These are phyloP conservation scores for Trachelus tabidus DNA, from an alignment of 2,888 invertebrate species.

Conservation along the genomic window DNA sequence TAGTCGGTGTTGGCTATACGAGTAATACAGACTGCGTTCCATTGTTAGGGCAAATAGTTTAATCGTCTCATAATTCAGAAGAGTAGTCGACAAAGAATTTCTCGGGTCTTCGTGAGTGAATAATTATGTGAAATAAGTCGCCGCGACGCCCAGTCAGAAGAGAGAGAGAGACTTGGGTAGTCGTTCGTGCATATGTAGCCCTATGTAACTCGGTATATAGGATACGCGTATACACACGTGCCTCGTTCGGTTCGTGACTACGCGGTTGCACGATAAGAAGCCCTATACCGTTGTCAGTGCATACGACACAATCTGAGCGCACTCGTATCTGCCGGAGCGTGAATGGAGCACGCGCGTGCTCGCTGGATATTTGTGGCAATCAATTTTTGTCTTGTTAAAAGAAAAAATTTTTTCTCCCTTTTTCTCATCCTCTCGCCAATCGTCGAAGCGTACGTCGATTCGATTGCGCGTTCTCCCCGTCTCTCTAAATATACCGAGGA, in stretches of 20 bases:
- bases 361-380: not conserved
- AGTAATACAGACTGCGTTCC: conserved; percentile 24
- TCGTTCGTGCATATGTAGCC: not conserved
- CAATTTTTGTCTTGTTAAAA: not conserved
- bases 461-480: not conserved
- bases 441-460: not conserved
- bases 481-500: not conserved
- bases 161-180: not conserved
- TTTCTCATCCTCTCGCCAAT: not conserved
- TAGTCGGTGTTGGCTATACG: not conserved
- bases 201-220: not conserved
- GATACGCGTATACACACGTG: not conserved
- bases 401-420: not conserved
- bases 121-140: not conserved
- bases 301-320: not conserved
- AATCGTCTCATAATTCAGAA: conserved; percentile 29
- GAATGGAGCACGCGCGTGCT: not conserved
- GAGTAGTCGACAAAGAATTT: not conserved
- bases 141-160: not conserved
- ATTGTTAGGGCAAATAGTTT: conserved; percentile 41
- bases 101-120: not conserved
- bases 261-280: not conserved
- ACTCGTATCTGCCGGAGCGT: not conserved
- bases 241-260: not conserved
- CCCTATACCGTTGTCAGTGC: not conserved